Evolutionary conservation across 2,113 vertebrate genomes (phyloP).

Genomic region (Danionella cerebrum): DNA sequence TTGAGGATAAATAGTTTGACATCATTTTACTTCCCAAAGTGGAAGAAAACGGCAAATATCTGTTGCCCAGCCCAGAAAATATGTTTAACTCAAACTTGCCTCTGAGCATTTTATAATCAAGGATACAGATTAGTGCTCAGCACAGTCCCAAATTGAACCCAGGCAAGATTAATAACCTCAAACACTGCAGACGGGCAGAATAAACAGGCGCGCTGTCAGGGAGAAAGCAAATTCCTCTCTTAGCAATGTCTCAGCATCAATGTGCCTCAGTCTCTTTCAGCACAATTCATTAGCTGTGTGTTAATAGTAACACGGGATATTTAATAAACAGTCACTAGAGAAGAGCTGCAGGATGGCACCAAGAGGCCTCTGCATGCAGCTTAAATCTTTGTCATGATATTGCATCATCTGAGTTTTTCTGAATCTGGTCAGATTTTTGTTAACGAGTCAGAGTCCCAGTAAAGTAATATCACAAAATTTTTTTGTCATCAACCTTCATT

Average conservation of each 20-base stretch:
- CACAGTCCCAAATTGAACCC: slow-evolving; percentile 43
- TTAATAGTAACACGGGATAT: slow-evolving; percentile 40
- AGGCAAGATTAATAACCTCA: slow-evolving; percentile 47
- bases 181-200: slow-evolving; percentile 23
- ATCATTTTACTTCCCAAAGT: not conserved
- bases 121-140: slow-evolving; percentile 34
- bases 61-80: not conserved
- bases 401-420: no score
- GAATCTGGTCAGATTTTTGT: no score
- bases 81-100: not conserved
- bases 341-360: not conserved
- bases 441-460: no score
- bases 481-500: no score
- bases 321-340: slow-evolving; percentile 46
- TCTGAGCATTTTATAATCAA: slow-evolving; percentile 26
- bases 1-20: not conserved
- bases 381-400: not conserved
- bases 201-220: not conserved
- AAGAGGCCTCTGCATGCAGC: not conserved
- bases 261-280: not conserved
- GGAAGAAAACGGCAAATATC: not conserved
- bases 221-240: not conserved
- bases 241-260: slow-evolving; percentile 1
- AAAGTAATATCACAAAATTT: no score
- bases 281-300: not conserved